These are phyloP conservation scores for Pterostichus madidus DNA, from an alignment of 2,888 invertebrate genomes.

Conservation along the genomic window DNA sequence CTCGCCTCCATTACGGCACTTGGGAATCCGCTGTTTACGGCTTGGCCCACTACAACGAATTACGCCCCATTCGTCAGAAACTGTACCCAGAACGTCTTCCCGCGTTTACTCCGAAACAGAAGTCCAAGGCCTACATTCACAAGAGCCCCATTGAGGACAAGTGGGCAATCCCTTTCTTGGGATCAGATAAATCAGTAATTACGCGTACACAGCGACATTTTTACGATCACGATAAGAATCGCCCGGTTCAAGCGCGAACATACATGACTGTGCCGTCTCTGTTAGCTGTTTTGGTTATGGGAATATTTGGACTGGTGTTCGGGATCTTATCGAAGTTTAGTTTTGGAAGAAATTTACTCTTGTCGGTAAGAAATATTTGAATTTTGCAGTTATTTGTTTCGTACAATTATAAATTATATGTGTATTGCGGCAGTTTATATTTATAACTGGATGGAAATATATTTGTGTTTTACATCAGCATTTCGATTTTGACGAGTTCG, in stretches of 20 bases:
- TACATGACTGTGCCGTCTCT: conserved; percentile 81
- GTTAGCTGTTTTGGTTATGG: conserved; percentile 77
- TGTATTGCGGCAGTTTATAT: too few species aligned
- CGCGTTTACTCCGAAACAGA: conserved; percentile 81
- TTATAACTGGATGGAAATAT: too few species aligned
- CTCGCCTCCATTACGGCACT: conserved; percentile 89
- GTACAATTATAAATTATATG: too few species aligned
- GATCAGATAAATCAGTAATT: conserved; percentile 91
- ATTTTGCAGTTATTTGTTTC: too few species aligned
- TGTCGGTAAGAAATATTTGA: conserved; percentile 78
- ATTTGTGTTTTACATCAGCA: too few species aligned
- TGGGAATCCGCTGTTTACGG: conserved; percentile 94
- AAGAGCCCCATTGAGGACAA: conserved; percentile 73
- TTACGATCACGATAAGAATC: conserved; percentile 82
- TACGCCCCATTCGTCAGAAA: conserved; percentile 83
- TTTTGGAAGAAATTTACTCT: conserved; percentile 82
- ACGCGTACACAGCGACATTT: conserved; percentile 89
- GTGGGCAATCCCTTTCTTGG: conserved; percentile 90
- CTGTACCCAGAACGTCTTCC: conserved; percentile 85
- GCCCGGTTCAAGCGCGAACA: conserved; percentile 89
- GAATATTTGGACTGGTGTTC: conserved; percentile 82
- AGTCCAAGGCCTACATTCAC: conserved; percentile 80
- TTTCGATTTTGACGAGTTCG: too few species aligned
- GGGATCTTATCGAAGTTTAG: conserved; percentile 81
- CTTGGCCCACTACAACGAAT: conserved; percentile 82